A percentile compares a stretch with the other conserved stretches of the same genome.
These are phyloP conservation scores for Pomatorhinus ruficollis DNA, from an alignment of 2,113 vertebrate genomes.

Conservation along the genomic window DNA sequence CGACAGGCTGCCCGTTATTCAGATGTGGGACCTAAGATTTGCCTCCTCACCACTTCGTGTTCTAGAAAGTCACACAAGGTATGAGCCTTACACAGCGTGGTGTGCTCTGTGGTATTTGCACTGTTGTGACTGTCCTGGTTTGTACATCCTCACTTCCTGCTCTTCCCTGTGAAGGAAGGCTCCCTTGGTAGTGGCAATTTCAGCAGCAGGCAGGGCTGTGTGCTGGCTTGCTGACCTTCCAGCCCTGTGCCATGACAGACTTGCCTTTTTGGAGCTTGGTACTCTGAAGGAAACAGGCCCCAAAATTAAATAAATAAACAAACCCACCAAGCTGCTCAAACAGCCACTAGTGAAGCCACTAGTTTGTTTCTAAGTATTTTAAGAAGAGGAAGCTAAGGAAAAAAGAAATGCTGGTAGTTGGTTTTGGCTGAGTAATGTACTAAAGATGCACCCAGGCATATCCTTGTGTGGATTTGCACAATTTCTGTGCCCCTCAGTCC, in stretches of 20 bases:
- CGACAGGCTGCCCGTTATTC: constrained; percentile 92
- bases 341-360: background rate
- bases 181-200: background rate
- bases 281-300: background rate
- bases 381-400: background rate
- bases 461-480: background rate
- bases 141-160: background rate
- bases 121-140: background rate
- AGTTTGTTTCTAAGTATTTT: background rate
- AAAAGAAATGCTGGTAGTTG: background rate
- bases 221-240: background rate
- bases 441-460: background rate
- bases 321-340: background rate
- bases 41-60: constrained; percentile 93
- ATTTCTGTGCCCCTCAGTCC: background rate
- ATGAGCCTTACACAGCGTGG: background rate
- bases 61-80: constrained; percentile 94
- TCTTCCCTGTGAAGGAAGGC: background rate
- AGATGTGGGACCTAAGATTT: constrained; percentile 97
- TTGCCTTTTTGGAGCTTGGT: background rate
- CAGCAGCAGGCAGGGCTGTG: background rate
- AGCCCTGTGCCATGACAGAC: background rate
- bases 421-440: background rate
- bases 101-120: accelerated
- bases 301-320: background rate